Evolutionary conservation across 2,888 invertebrate species (phyloP).

Genomic region (Dynastes hyllus): DNA sequence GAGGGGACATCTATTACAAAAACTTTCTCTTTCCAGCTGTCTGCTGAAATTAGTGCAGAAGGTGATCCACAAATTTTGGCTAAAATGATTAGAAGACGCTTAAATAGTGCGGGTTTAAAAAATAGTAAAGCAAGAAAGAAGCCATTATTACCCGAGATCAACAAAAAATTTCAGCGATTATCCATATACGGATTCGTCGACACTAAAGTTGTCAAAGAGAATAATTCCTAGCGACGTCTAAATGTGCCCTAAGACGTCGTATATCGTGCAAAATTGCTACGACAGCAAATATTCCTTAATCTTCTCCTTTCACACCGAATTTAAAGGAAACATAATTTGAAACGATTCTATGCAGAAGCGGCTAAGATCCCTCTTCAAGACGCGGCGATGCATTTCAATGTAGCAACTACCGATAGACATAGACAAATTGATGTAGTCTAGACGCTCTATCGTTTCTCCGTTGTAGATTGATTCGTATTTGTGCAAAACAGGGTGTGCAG

Average conservation of each 20-base stretch:
- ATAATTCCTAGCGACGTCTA: not conserved
- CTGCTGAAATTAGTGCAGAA: too few relatives aligned
- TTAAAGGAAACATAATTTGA: conserved; percentile 22
- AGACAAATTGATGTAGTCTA: conserved; percentile 46
- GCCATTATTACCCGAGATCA: too few relatives aligned
- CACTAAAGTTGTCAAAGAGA: too few relatives aligned
- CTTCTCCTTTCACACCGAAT: conserved; percentile 9
- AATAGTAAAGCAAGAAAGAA: too few relatives aligned
- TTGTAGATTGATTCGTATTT: conserved; percentile 39
- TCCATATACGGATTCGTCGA: too few relatives aligned
- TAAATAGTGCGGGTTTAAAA: too few relatives aligned
- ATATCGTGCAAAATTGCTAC: not conserved
- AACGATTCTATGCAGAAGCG: conserved; percentile 21
- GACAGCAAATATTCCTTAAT: conserved; percentile 12
- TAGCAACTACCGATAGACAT: conserved; percentile 33
- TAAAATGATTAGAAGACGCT: too few relatives aligned
- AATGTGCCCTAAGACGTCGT: not conserved
- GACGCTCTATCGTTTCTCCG: conserved; percentile 25
- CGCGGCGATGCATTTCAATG: conserved; percentile 21
- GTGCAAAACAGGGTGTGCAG: conserved; percentile 24
- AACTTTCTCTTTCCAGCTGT: too few relatives aligned
- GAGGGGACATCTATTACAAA: too few relatives aligned
- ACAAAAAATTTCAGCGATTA: too few relatives aligned
- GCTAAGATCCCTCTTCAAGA: conserved; percentile 7
- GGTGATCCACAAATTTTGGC: too few relatives aligned